phyloP scores from a whole-genome alignment of 2,797 vertebrate genomes.

The Ataeniobius toweri region DNA sequence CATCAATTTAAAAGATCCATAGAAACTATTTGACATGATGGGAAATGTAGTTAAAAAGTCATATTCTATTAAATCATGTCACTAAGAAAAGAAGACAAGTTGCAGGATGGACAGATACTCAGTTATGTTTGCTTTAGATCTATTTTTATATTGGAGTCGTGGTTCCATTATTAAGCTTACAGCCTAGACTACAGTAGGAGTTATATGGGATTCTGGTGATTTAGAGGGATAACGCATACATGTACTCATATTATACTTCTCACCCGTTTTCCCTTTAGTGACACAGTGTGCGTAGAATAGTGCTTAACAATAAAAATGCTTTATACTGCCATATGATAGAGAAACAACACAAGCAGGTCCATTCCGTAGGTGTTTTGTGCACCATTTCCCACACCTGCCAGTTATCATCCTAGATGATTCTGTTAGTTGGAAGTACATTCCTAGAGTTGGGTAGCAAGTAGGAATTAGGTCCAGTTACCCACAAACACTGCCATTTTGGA shows the following conservation, averaged over 20 bases:
- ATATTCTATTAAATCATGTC: conserved; percentile 66
- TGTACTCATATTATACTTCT: conserved; percentile 68
- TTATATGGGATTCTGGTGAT: conserved; percentile 50
- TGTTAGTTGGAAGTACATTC: conserved; percentile 79
- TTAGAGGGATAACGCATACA: conserved; percentile 63
- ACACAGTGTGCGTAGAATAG: conserved; percentile 77
- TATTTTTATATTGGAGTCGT: conserved; percentile 81
- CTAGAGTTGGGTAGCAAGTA: conserved; percentile 74
- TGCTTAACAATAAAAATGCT: conserved; percentile 80
- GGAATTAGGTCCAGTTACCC: conserved; percentile 71
- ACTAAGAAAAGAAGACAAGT: conserved; percentile 69
- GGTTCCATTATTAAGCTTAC: conserved; percentile 73
- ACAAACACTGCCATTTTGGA: conserved; percentile 76
- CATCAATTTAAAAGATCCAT: conserved; percentile 66
- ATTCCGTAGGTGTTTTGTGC: conserved; percentile 76
- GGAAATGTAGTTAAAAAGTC: conserved; percentile 64
- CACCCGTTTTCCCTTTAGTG: conserved; percentile 72
- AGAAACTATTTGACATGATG: conserved; percentile 65
- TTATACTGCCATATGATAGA: conserved; percentile 82
- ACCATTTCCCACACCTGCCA: conserved; percentile 78
- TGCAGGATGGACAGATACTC: conserved; percentile 74
- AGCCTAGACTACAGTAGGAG: conserved; percentile 55
- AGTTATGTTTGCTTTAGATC: conserved; percentile 79
- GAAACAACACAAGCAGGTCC: conserved; percentile 79
- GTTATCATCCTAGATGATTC: conserved; percentile 69